A percentile compares a stretch with the other conserved stretches of the same genome.
Conservation (phyloP, 2,113 vertebrate species). For the Candoia aspera region DNA sequence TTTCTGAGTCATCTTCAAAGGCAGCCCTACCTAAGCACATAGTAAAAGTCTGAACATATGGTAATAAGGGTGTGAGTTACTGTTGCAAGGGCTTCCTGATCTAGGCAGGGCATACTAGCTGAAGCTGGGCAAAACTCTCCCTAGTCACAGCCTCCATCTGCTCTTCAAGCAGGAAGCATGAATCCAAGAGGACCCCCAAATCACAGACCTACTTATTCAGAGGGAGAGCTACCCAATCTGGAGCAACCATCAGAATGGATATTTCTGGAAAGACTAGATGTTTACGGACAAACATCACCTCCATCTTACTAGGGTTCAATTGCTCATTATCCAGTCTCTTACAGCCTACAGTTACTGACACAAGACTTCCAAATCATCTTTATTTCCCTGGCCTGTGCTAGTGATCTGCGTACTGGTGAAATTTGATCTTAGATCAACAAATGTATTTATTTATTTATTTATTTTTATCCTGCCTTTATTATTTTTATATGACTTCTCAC, state of each 20-base stretch:
- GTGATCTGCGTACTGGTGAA: neutral
- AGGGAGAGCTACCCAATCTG: neutral
- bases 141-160: neutral
- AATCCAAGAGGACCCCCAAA: neutral
- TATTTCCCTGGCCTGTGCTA: neutral
- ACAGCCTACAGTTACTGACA: neutral
- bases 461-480: too few relatives aligned
- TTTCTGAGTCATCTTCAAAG: neutral
- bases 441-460: too few relatives aligned
- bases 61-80: neutral
- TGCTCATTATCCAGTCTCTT: neutral
- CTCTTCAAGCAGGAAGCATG: neutral
- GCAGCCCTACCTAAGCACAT: neutral
- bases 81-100: neutral
- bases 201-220: neutral
- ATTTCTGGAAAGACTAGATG: neutral
- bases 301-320: neutral
- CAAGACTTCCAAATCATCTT: neutral
- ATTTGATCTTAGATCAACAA: neutral
- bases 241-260: neutral
- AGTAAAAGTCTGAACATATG: neutral
- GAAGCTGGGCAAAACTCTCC: neutral
- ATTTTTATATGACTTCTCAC: neutral
- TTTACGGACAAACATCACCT: neutral
- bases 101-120: neutral